These are phyloP conservation scores for Gorsachius goisagi DNA, from an alignment of 2,113 vertebrate genomes.

Conservation along the genomic window DNA sequence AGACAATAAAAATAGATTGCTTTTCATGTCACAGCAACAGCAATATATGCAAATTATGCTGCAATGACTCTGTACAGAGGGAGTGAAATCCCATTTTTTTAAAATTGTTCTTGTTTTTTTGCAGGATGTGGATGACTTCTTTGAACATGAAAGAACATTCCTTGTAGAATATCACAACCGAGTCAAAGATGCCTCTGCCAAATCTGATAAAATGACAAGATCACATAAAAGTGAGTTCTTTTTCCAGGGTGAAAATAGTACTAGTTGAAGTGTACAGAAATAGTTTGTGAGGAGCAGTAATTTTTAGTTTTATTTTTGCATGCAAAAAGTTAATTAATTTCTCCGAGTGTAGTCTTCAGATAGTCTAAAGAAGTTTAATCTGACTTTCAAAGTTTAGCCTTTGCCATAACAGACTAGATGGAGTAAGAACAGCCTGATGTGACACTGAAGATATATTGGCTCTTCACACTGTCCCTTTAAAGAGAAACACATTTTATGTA, in stretches of 20 bases:
- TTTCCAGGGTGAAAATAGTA: neutral
- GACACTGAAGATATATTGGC: neutral
- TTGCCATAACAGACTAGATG: neutral
- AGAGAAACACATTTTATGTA: neutral
- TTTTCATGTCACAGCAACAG: neutral
- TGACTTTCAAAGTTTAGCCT: neutral
- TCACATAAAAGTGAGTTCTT: slow-evolving; percentile 93
- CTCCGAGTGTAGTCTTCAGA: neutral
- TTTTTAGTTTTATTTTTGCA: neutral
- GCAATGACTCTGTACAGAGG: neutral
- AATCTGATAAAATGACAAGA: slow-evolving; percentile 97
- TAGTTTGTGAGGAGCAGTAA: neutral
- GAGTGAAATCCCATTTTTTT: neutral
- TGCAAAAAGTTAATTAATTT: neutral
- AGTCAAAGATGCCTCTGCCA: slow-evolving; percentile 94
- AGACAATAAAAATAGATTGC: neutral
- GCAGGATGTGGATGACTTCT: slow-evolving; percentile 98
- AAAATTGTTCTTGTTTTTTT: slow-evolving; percentile 32
- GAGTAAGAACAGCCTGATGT: neutral
- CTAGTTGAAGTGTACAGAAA: neutral
- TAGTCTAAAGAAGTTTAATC: neutral
- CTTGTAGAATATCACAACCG: slow-evolving; percentile 98
- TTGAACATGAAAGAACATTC: slow-evolving; percentile 98
- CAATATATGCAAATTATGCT: neutral
- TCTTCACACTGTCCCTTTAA: neutral